Evolutionary conservation across 2,888 invertebrate species (phyloP), one percentile per base, ranked within the genome.

Genomic region (Petrolisthes manimaculis): DNA sequence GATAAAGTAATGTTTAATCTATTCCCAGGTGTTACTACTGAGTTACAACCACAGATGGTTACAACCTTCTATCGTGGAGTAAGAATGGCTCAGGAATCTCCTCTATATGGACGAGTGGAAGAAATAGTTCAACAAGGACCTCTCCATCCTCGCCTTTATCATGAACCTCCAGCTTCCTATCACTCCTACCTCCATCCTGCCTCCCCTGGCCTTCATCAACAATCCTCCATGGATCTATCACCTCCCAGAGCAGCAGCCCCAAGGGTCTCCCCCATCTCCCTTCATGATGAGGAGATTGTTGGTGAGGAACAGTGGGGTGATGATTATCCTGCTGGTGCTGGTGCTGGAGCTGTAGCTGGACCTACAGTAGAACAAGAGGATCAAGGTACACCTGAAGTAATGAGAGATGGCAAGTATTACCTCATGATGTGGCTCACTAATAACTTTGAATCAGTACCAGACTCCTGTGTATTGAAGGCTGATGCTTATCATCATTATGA

Each of bases 401-500:
- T 91, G 21, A 61, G 89, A 24, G 91, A 91, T 69, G 91, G 91
- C 74, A 91, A 91, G 83, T 91, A 84, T 75, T 91, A 91, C 84
- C 79, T 91, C 51, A 83, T 86, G 37, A 89, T 84, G 83, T 91
- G 91, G 91, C 88, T 91, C 54, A 91, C 84, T 5, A 89, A 91
- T 18, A 89, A 91, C 86, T 91, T 91, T 71, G 88, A 91, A 61
- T 87, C 89, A 4, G 88, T 91, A 9, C 91, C 91, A 0, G 91
- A 91, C 67, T 89, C 91, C 5, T 91, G 91, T 74, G 91, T 91
- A 18, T 78, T 91, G 18, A 91, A 91, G 69, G 91, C 91, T 4
- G 91, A 91, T 6, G 91, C 91, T 0, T 91, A 91, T 84, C 88
- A 88, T 6, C 89, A 89, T 69, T 91, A 91, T 69, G 91, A 91